A percentile compares a stretch with the other conserved stretches of the same genome.
Evolutionary conservation across 2,113 vertebrate genomes (phyloP).

Genomic region (Pachyramphus minor): DNA sequence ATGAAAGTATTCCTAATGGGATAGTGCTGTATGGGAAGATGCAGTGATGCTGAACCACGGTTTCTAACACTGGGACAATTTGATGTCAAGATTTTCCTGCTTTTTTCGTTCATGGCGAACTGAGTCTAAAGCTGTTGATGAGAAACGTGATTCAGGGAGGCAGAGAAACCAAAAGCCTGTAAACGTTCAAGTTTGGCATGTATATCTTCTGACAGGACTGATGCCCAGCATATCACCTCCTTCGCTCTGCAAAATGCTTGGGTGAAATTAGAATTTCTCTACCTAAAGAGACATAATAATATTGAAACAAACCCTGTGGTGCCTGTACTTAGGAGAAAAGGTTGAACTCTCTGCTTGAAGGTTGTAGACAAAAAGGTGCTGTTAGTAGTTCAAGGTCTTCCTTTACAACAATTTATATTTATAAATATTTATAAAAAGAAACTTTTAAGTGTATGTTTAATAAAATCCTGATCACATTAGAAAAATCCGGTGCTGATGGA

Average conservation of each 20-base stretch:
- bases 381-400: not conserved
- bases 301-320: not conserved
- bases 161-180: not conserved
- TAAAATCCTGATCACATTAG: not conserved
- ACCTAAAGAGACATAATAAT: not conserved
- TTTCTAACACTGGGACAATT: not conserved
- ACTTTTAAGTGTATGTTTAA: not conserved
- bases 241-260: not conserved
- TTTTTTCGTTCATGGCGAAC: not conserved
- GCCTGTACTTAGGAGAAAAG: not conserved
- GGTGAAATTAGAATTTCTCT: conserved; percentile 3
- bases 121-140: not conserved
- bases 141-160: not conserved
- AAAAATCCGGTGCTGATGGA: not conserved
- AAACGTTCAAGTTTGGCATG: not conserved
- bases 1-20: conserved; percentile 61
- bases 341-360: not conserved
- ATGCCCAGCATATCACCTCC: not conserved
- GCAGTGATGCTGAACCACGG: conserved; percentile 25
- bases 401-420: not conserved
- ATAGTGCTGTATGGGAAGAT: not conserved
- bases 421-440: not conserved
- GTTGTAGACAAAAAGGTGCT: not conserved
- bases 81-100: not conserved
- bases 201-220: not conserved